Conservation (phyloP, 2,113 vertebrate species). For the human region DNA sequence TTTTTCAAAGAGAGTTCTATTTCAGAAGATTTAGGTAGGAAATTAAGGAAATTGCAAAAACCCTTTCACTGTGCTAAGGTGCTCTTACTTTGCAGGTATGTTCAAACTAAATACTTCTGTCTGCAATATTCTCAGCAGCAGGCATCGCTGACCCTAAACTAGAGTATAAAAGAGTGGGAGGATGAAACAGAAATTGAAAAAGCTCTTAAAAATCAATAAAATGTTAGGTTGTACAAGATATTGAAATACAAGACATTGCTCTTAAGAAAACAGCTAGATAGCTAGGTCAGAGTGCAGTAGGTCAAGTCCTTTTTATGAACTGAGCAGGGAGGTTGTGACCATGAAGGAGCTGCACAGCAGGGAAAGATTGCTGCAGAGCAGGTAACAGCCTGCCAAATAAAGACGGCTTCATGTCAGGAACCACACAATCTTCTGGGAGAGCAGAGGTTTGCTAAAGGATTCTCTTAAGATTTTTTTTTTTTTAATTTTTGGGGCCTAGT, state of each 20-base stretch:
- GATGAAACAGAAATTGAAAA: conserved; percentile 61
- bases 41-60: neutral
- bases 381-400: neutral
- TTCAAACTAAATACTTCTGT: conserved; percentile 48
- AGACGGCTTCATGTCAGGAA: neutral
- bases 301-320: conserved; percentile 36
- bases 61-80: neutral
- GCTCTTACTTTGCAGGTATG: neutral
- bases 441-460: neutral
- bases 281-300: neutral
- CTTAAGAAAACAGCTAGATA: conserved; percentile 45
- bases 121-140: conserved; percentile 43
- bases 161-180: conserved; percentile 2
- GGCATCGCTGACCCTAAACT: conserved; percentile 39
- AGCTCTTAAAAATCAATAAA: conserved; percentile 66
- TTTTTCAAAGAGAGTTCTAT: neutral
- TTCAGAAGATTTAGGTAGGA: conserved; percentile 20
- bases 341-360: neutral
- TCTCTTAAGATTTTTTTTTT: neutral
- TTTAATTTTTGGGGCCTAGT: neutral
- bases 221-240: conserved; percentile 51
- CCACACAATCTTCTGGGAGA: neutral
- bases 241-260: conserved; percentile 50
- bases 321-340: neutral
- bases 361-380: neutral